Conservation (phyloP, 92 coral and sea anemone genomes). For the Montipora capitata region DNA sequence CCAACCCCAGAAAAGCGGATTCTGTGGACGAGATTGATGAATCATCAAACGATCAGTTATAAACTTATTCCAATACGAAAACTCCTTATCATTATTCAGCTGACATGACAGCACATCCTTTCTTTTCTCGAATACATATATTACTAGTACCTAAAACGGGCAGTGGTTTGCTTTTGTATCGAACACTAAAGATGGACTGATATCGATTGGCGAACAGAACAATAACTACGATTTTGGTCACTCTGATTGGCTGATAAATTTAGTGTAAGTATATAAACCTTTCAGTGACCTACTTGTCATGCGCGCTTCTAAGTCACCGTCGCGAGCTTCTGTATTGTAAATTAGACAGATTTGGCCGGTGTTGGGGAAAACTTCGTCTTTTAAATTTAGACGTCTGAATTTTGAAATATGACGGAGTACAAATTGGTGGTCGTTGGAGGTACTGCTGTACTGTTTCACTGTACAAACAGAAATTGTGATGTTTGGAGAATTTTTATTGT, state of each 20-base stretch:
- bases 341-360: slow-evolving; percentile 26
- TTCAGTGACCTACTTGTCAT: slow-evolving; percentile 49
- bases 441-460: slow-evolving; percentile 14
- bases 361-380: slow-evolving; percentile 15
- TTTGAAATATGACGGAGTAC: slow-evolving; percentile 90
- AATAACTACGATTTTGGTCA: neutral
- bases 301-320: slow-evolving; percentile 82
- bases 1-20: no score
- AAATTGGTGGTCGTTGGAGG: slow-evolving; percentile 99
- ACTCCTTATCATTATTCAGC: no score
- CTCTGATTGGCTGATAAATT: slow-evolving; percentile 94
- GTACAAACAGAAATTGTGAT: slow-evolving; percentile 3
- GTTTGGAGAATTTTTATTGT: neutral
- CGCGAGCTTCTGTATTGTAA: slow-evolving; percentile 81
- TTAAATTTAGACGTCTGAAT: slow-evolving; percentile 10
- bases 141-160: no score
- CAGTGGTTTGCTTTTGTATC: no score
- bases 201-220: slow-evolving; percentile 52
- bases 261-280: slow-evolving; percentile 77
- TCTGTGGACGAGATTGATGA: no score
- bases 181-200: no score
- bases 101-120: no score
- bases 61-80: no score
- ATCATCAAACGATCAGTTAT: no score
- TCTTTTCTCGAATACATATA: no score